Evolutionary conservation across 2,888 invertebrate species (phyloP), one percentile per base, ranked within the genome.

Genomic region (Anodontia alba): DNA sequence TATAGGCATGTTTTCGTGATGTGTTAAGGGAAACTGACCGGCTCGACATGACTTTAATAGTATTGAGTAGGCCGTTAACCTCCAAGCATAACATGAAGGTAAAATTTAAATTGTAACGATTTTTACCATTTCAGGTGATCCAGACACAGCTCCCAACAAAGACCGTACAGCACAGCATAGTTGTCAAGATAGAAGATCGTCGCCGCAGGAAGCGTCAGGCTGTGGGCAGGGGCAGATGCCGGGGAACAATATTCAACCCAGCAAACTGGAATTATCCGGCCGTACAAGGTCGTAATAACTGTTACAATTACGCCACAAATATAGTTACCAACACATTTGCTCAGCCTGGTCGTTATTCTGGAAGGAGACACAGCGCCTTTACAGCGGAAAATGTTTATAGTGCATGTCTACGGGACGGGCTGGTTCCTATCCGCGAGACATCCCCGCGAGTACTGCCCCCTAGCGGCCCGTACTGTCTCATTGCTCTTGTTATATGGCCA

Each of bases 271-370:
- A 85, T 62, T 76, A 72, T 33, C 49, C 26, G 10, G 67, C 62
- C 0, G 81, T 83, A 0, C 80, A 78, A 42, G 33, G 80, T 36
- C 51, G 72, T 20, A 87, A 87, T 70, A 87, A 87, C 67, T 87
- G 87, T 49, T 87, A 87, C 46, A 87, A 87, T 74, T 87, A 87
- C 33, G 87, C 84, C 1, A 83, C 82, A n/a, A 84, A 87, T 51
- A 73, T 81, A 26, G 62, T 54, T 12, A 87, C 87, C n/a, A 78
- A 87, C 57, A 87, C 87, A 10, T 87, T 87, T 81, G 87, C 87
- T 66, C 87, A 87, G 69, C 87, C 87, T 36, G 87, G 85, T 23
- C 68, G 83, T 23, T 81, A 72, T 1, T 78, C 78, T 17, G 87
- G 87, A 12, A 62, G 69, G 36, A 71, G 70, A 17, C 80, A 71